These are phyloP conservation scores for Hippopotamus amphibius DNA, from an alignment of 2,113 vertebrate genomes.

Conservation along the genomic window DNA sequence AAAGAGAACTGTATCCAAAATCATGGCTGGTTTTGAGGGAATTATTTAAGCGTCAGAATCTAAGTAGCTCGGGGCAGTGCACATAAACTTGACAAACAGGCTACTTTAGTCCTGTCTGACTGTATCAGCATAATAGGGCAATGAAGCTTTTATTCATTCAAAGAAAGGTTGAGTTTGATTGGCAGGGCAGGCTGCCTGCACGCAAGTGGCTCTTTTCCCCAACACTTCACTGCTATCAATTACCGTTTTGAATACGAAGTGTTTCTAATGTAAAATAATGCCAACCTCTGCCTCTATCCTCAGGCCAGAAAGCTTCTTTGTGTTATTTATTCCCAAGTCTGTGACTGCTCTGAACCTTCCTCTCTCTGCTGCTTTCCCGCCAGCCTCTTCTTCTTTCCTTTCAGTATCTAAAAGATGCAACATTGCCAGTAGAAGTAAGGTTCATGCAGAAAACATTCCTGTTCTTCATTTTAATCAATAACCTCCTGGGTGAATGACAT, in stretches of 20 bases:
- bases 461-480: constrained; percentile 84
- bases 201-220: constrained; percentile 85
- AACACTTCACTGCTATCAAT: constrained; percentile 92
- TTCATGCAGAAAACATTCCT: constrained; percentile 74
- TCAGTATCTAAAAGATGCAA: constrained; percentile 79
- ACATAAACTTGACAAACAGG: constrained; percentile 90
- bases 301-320: constrained; percentile 88
- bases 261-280: constrained; percentile 94
- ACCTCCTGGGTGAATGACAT: constrained; percentile 80
- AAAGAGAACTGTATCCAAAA: constrained; percentile 85
- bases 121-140: constrained; percentile 89
- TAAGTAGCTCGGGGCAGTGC: constrained; percentile 88
- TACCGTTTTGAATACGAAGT: constrained; percentile 94
- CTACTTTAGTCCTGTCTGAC: constrained; percentile 89
- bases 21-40: constrained; percentile 84
- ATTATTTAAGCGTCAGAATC: constrained; percentile 86
- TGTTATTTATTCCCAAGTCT: constrained; percentile 80
- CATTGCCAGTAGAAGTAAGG: constrained; percentile 77
- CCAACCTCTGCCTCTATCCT: constrained; percentile 89
- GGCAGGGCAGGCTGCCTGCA: constrained; percentile 89
- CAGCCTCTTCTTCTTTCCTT: constrained; percentile 71
- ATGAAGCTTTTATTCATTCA: constrained; percentile 91
- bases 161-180: constrained; percentile 91
- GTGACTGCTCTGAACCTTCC: constrained; percentile 78
- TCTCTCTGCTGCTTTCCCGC: constrained; percentile 61